Evolutionary conservation across 2,113 vertebrate genomes (phyloP), one percentile per base, ranked within the genome.

Genomic region (Notarius quadriscutis): DNA sequence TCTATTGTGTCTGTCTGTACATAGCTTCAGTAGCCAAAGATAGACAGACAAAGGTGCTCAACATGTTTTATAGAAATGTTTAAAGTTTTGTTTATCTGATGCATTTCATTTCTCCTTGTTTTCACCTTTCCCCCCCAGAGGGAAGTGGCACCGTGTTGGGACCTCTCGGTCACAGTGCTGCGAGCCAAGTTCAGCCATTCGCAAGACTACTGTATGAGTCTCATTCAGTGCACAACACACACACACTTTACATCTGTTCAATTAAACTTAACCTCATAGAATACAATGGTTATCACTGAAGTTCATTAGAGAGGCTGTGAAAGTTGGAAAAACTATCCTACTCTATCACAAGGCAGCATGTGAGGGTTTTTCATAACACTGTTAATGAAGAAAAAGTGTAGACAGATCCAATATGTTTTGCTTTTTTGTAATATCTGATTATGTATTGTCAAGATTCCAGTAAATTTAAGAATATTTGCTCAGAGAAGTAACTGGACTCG

Each of bases 81-180:
- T 67, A 67, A 62, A 62, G 25, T 65, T 65, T 65, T 67, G 12
- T 69, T n/a, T 69, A 69, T 63, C 62, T 63, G 7, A 27, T 25
- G 62, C 17, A 27, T 41, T 27, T 34, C 1, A 18, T 53, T 17
- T 80, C n/a, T 27, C 8, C 41, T 79, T 55, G 55, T 53, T 83
- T 72, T 41, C 69, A 2, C 17, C 14, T 88, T 30, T 60, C 71
- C 86, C 51, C 5, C 72, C 77, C 87, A 93, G 92, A 92, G 51
- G 67, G 83, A 93, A 62, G 50, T 55, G 15, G 82, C 82, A 7
- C 89, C 91, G 12, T 90, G 91, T 79, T 91, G 87, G 92, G 91
- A 60, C 10, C 81, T 94, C 53, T 89, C 91, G 20, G 91, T 93
- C 18, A 94, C 84, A 41, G 72, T 93, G n/a, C 57, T 93, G 10